These are phyloP conservation scores for Calliscelio sp. DNA, from an alignment of 2,888 invertebrate genomes.

Conservation along the genomic window DNA sequence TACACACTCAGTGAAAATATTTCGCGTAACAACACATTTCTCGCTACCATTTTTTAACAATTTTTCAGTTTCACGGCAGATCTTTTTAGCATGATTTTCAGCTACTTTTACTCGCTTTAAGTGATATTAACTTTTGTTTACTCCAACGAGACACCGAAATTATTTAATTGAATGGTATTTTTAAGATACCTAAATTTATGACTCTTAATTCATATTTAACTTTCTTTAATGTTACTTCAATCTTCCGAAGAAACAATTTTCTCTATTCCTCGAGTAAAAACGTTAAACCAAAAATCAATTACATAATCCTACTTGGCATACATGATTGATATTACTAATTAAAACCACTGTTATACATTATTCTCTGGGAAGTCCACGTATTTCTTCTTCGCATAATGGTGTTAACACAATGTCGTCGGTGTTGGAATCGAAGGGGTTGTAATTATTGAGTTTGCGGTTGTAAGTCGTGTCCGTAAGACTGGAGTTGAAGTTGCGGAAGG, in stretches of 20 bases:
- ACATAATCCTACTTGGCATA: no score
- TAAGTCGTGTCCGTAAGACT: conserved; percentile 52
- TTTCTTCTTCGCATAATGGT: conserved; percentile 13
- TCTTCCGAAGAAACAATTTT: no score
- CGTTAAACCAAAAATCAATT: no score
- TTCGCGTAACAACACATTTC: conserved; percentile 36
- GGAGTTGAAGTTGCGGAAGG: conserved; percentile 33
- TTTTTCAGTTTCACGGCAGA: conserved; percentile 1
- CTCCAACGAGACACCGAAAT: no score
- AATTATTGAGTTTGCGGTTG: conserved; percentile 65
- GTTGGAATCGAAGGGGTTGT: conserved; percentile 41
- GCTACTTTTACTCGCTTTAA: background rate
- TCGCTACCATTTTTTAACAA: conserved; percentile 39
- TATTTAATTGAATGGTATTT: no score
- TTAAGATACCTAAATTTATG: no score
- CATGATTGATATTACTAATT: background rate
- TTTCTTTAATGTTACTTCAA: no score
- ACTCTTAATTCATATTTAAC: no score
- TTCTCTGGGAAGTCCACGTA: background rate
- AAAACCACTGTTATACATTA: background rate
- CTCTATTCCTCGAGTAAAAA: background rate
- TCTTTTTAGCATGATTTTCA: background rate
- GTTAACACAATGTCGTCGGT: conserved; percentile 30
- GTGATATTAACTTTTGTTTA: conserved; percentile 22
- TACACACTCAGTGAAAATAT: conserved; percentile 45